Percentiles rank a stretch among this genome's conserved stretches.
These are phyloP conservation scores for Phalacrocorax brasilianus DNA, from an alignment of 2,113 vertebrate species.

Conservation along the genomic window DNA sequence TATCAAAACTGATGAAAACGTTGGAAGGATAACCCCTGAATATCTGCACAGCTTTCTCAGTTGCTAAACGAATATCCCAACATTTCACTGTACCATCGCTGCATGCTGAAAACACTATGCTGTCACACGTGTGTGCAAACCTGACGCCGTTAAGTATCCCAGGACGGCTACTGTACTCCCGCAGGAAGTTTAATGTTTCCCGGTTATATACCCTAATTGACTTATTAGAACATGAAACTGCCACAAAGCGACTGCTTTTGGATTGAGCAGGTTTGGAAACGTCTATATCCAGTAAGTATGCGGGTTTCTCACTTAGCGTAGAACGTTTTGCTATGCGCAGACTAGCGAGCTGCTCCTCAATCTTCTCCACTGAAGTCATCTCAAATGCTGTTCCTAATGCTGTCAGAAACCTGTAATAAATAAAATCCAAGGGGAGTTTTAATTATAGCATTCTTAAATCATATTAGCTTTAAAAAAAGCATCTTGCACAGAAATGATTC, in stretches of 20 bases:
- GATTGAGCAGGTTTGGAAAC: conserved; percentile 6
- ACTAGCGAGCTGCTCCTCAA: conserved; percentile 77
- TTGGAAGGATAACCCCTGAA: conserved; percentile 82
- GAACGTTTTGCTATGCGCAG: conserved; percentile 79
- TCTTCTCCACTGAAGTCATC: conserved; percentile 73
- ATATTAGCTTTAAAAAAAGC: background rate
- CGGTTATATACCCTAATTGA: conserved; percentile 78
- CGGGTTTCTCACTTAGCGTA: conserved; percentile 53
- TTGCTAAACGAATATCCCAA: conserved; percentile 83
- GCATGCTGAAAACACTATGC: conserved; percentile 82
- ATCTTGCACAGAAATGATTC: background rate
- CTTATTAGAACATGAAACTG: conserved; percentile 81
- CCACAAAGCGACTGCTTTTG: conserved; percentile 63
- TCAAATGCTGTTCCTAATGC: background rate
- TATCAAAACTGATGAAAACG: conserved; percentile 84
- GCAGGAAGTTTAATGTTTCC: conserved; percentile 74
- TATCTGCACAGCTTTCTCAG: conserved; percentile 65
- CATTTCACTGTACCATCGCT: conserved; percentile 78
- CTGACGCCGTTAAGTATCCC: conserved; percentile 75
- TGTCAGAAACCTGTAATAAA: conserved; percentile 44
- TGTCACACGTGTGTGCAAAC: conserved; percentile 71
- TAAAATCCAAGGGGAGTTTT: background rate
- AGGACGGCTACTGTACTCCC: conserved; percentile 65
- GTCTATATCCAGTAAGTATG: conserved; percentile 78
- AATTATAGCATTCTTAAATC: background rate